These are phyloP conservation scores for Gastrophysa polygoni DNA, from an alignment of 2,888 invertebrate species.

Conservation along the genomic window DNA sequence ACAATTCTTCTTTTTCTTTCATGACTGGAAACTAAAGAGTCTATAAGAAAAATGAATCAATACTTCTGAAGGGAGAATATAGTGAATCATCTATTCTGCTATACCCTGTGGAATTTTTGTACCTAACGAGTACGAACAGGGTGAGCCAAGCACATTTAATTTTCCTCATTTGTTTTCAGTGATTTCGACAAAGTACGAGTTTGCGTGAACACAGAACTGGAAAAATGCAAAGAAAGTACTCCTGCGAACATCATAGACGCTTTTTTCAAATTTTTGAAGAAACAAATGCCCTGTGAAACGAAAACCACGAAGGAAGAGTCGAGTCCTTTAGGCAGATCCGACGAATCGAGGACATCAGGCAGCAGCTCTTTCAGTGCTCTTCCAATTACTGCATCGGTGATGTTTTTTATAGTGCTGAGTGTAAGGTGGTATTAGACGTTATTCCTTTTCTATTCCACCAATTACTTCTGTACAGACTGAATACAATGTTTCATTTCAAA, in stretches of 20 bases:
- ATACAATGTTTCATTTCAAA: neutral
- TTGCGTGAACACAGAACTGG: constrained; percentile 68
- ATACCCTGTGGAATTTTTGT: too few species aligned
- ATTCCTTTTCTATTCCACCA: too few species aligned
- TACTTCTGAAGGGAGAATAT: too few species aligned
- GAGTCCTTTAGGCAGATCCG: neutral
- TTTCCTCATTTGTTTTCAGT: constrained; percentile 50
- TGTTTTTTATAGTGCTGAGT: neutral
- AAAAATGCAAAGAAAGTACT: constrained; percentile 74
- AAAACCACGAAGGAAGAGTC: too few species aligned
- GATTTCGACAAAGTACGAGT: constrained; percentile 63
- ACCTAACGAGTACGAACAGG: too few species aligned
- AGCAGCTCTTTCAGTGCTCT: neutral
- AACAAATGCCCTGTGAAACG: constrained; percentile 68
- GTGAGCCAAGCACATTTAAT: too few species aligned
- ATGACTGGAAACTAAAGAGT: too few species aligned
- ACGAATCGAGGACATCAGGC: neutral
- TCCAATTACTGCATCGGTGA: neutral
- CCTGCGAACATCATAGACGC: constrained; percentile 81
- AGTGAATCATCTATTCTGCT: too few species aligned
- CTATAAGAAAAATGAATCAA: too few species aligned
- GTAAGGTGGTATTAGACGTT: neutral
- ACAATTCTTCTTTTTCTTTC: too few species aligned
- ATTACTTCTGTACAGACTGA: too few species aligned
- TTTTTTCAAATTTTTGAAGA: constrained; percentile 71